A percentile compares a stretch with the other conserved stretches of the same genome.
These are phyloP conservation scores for Apamea crenata DNA, from an alignment of 2,888 invertebrate species.

Conservation along the genomic window DNA sequence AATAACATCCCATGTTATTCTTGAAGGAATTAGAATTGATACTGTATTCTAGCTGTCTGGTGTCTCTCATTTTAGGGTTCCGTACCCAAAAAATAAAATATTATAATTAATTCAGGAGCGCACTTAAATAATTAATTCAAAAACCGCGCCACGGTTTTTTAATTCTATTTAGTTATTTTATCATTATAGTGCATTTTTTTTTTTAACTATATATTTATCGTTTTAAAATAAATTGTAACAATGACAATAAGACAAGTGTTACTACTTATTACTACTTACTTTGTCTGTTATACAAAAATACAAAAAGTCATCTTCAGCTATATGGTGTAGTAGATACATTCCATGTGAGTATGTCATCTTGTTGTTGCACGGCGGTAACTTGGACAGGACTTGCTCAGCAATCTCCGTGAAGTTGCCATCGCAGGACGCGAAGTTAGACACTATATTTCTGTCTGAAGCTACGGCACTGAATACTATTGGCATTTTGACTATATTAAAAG, in stretches of 20 bases:
- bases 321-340: conserved; percentile 93
- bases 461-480: conserved; percentile 97
- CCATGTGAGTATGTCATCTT: conserved; percentile 96
- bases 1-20: not conserved
- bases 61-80: not conserved
- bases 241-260: not conserved
- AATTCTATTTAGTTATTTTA: no score
- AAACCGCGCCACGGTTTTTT: no score
- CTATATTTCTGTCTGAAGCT: conserved; percentile 93
- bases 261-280: no score
- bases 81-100: no score
- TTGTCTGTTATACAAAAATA: conserved; percentile 98
- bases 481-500: conserved; percentile 89
- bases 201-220: no score
- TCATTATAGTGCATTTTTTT: no score
- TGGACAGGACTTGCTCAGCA: conserved; percentile 95
- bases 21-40: not conserved
- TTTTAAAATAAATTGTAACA: no score
- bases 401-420: conserved; percentile 98
- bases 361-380: conserved; percentile 94
- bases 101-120: no score
- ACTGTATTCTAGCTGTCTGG: not conserved
- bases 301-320: conserved; percentile 94
- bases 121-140: no score
- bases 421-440: conserved; percentile 96